Evolutionary conservation across 1,140 invertebrate species (phyloP), one percentile per base, ranked within the genome.

Genomic region (Drosophila lini): DNA sequence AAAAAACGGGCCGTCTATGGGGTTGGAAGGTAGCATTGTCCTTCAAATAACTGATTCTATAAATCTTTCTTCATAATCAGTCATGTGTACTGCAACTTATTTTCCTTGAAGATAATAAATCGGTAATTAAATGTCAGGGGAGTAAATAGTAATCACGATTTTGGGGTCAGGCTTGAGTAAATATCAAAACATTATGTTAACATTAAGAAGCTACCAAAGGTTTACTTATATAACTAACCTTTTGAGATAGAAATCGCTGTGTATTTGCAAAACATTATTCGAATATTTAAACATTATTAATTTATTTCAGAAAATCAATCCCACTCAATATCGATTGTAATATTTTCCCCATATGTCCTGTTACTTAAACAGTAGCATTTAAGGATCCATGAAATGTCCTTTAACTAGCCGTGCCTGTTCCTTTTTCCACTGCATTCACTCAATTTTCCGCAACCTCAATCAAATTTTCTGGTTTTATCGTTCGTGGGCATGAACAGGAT

Each of bases 401-500:
- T 31, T 34, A 53, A 52, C 25, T 41, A 38, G 6, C 47, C 38
- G n/a, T 19, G 15, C 13, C 15, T 42, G 16, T 34, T 42, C 19
- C 15, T 4, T 19, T 34, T 36, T 31, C 16, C 13, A 6, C 36
- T 36, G 9, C 31, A 36, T 40, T 55, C 36, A 40, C 19, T 31
- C 15, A 25, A 59, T 73, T 59, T 73, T 50, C 57, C 71, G 69
- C 71, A 74, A 74, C 48, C 50, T 56, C n/a, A 74, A 74, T 74
- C 59, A 41, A 74, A 63, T 74, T 74, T 63, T 61, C 47, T 41
- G 56, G 68, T 28, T 25, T 47, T 61, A 61, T 74, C 69, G 25
- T 34, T 32, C 22, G 60, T 36, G 42, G 45, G 40, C 48, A 22
- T 22, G 22, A 63, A 53, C 45, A 61, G 52, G 55, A 68, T 77